Evolutionary conservation across 1,140 invertebrate genomes (phyloP), one percentile per base, ranked within the genome.

Genomic region (Drusus annulatus): DNA sequence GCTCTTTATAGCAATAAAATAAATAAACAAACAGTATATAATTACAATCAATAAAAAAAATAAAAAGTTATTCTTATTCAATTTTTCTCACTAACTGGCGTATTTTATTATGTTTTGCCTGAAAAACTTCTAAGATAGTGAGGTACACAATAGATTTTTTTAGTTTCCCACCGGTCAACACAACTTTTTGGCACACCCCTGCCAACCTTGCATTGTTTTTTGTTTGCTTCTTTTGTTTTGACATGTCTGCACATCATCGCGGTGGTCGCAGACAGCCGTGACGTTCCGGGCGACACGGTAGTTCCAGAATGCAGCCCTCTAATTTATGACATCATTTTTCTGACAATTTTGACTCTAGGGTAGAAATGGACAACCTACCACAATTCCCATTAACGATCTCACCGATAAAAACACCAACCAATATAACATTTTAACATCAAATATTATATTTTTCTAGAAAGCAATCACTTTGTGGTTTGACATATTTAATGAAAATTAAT

Each of bases 211-310:
- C 21, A 8, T 21, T 45, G 65, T 69, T 51, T 69, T 69, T 69
- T 69, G 65, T 69, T 69, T n/a, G n/a, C n/a, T 69, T 69, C 65
- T 69, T 69, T 69, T 69, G 65, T 69, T 69, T 69, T 69, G 65
- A 69, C 65, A 69, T 69, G 36, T 69, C 65, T 69, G 65, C 65
- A 69, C 65, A 69, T 69, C 65, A 69, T 69, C 65, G 65, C 65
- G 36, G 65, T 69, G 65, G 65, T 69, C 65, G 65, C 31, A 50
- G 65, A 50, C 65, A 5, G 65, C 25, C 36, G 65, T 69, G 65
- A 69, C 65, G 65, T 69, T 36, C 50, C 36, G 65, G 65, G 65
- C 65, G 65, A 69, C 65, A 50, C 65, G 65, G 65, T 69, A 69
- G 65, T 69, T 23, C 36, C n/a, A 36, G 65, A 69, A 50, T 50